Conservation (phyloP, 2,797 vertebrate species). For the Phrynocephalus guinanensis region DNA sequence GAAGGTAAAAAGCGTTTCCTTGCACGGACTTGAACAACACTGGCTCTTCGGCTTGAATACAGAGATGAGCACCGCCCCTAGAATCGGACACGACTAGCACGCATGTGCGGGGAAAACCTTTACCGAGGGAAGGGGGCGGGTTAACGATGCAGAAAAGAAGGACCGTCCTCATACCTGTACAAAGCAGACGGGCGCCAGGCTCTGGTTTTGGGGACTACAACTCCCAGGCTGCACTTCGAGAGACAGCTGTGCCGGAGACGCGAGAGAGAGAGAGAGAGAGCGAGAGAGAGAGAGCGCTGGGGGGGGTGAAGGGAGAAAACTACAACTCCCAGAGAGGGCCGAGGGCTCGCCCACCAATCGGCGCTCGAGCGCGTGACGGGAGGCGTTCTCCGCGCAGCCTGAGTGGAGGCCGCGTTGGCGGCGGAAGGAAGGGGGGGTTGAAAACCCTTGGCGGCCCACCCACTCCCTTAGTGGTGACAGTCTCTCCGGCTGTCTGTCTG, state of each 20-base stretch:
- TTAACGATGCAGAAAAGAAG: too few species aligned
- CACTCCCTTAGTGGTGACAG: constrained; percentile 66
- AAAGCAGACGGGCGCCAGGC: not conserved
- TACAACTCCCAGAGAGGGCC: constrained; percentile 71
- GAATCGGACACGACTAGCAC: too few species aligned
- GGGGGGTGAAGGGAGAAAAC: constrained; percentile 26
- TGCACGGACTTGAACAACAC: too few species aligned
- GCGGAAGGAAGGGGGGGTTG: constrained; percentile 37
- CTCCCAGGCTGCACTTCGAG: constrained; percentile 34
- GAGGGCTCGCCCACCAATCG: constrained; percentile 44
- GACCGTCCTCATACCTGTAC: not conserved
- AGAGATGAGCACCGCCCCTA: too few species aligned
- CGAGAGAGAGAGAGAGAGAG: too few species aligned
- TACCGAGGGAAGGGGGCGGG: too few species aligned
- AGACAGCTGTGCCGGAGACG: too few species aligned
- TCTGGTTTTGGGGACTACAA: constrained; percentile 7
- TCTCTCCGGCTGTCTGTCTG: constrained; percentile 74
- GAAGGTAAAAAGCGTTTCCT: too few species aligned
- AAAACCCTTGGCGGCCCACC: constrained; percentile 49
- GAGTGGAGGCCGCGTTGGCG: constrained; percentile 42
- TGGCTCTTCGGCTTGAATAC: too few species aligned
- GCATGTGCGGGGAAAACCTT: too few species aligned
- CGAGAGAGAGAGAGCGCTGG: too few species aligned
- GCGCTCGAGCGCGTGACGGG: fast-evolving
- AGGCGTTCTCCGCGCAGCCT: constrained; percentile 18